Conservation (phyloP, 2,797 vertebrate species). For the Micrastur ruficollis region DNA sequence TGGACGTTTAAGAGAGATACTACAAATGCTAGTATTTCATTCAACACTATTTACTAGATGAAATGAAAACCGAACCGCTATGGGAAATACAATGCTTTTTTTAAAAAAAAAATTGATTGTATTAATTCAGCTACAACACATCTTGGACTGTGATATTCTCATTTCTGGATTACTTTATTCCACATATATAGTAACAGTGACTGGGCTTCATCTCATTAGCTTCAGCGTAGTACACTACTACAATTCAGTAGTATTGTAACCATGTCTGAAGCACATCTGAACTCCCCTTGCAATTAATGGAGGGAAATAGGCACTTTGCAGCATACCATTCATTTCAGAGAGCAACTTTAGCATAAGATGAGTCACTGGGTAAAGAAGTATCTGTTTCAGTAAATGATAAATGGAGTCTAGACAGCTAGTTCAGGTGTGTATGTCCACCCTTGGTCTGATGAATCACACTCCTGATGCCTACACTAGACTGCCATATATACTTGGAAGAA, state of each 20-base stretch:
- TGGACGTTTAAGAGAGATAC: not conserved
- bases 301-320: not conserved
- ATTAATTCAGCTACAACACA: not conserved
- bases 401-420: not conserved
- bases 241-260: not conserved
- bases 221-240: not conserved
- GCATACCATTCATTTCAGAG: not conserved
- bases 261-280: not conserved
- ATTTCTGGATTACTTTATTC: slow-evolving; percentile 6
- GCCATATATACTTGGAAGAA: not conserved
- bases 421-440: not conserved
- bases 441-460: not conserved
- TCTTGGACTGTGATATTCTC: not conserved
- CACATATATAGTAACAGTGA: not conserved
- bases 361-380: not conserved
- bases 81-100: not conserved
- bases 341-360: not conserved
- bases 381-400: not conserved
- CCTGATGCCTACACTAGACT: not conserved
- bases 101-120: not conserved
- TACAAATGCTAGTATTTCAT: not conserved
- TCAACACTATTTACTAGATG: not conserved
- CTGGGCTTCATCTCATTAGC: not conserved
- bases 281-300: not conserved
- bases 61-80: not conserved